Conservation (phyloP, 2,888 invertebrate species). For the Tiliacea citrago region DNA sequence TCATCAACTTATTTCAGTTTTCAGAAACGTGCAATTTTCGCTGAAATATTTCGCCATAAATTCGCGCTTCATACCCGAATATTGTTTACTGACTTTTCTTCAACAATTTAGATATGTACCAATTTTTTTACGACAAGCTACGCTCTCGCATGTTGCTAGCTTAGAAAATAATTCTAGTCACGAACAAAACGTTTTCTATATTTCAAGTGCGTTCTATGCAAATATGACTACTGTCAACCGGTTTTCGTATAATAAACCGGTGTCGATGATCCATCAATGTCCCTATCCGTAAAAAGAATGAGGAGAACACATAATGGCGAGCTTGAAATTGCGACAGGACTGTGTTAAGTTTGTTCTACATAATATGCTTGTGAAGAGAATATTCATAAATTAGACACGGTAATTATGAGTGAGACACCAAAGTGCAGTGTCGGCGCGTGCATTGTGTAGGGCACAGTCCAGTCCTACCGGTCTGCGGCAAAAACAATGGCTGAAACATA, state of each 20-base stretch:
- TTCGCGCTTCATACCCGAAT: constrained; percentile 1
- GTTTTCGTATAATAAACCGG: constrained; percentile 69
- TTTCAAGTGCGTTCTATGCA: constrained; percentile 74
- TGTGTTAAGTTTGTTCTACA: constrained; percentile 64
- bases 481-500: constrained; percentile 67
- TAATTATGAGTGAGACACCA: constrained; percentile 66
- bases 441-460: constrained; percentile 68
- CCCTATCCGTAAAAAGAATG: constrained; percentile 64
- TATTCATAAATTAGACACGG: constrained; percentile 74
- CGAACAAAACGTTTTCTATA: constrained; percentile 68
- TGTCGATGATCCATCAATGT: constrained; percentile 82
- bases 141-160: constrained; percentile 35
- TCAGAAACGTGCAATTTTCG: constrained; percentile 14
- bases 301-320: constrained; percentile 45
- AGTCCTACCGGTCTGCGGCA: constrained; percentile 53
- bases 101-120: background rate
- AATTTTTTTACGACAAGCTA: constrained; percentile 9
- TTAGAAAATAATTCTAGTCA: constrained; percentile 66
- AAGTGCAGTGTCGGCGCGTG: constrained; percentile 64
- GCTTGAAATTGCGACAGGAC: constrained; percentile 65
- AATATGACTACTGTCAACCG: constrained; percentile 71
- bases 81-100: background rate
- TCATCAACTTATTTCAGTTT: constrained; percentile 54
- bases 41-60: constrained; percentile 12
- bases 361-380: constrained; percentile 71